Evolutionary conservation across 1,140 invertebrate species (phyloP), one percentile per base, ranked within the genome.

Genomic region (Campoletis sonorensis): DNA sequence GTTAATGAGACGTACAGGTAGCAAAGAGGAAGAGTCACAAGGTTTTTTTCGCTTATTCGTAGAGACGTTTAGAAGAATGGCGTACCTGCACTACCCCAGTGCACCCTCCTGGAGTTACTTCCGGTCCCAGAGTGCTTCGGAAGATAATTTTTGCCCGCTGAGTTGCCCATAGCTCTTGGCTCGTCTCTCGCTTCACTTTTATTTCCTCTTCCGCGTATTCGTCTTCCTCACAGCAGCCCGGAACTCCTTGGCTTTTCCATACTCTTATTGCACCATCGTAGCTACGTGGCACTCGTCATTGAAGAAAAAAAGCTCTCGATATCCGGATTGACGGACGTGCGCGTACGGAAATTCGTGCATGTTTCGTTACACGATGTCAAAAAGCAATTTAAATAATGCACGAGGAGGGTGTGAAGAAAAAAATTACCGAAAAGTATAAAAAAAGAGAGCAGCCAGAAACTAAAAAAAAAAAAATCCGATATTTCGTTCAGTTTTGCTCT

Each of bases 31-130:
- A 21, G 10, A 49, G 4, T 4, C 40, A 8, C 23, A 7, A 73
- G 1, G 21, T 61, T 64, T 54, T 30, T 16, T 75, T 51, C 18
- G 49, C 27, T 0, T 64, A 13, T 13, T 64, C 13, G 61, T 10
- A 13, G 61, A 23, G 8, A 64, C 7, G 4, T 64, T 33, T 40
- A 40, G 33, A 67, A 49, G 49, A 64, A 68, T 54, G 78, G 64
- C 82, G 79, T 91, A 91, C 90, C 90, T 89, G 90, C 84, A 84
- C 87, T 88, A 78, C 89, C 89, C 90, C 90, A 91, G 72, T 89
- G 89, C 49, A 87, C 83, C 78, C 86, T 90, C 73, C 85, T 91
- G 33, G 84, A 81, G 73, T 76, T 80, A 64, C 85, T 83, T 72
- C 84, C 79, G 80, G 79, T 45, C 18, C 84, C 33, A 64, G 87